These are phyloP conservation scores for Temnothorax unifasciatus DNA, from an alignment of 2,888 invertebrate species.

Conservation along the genomic window DNA sequence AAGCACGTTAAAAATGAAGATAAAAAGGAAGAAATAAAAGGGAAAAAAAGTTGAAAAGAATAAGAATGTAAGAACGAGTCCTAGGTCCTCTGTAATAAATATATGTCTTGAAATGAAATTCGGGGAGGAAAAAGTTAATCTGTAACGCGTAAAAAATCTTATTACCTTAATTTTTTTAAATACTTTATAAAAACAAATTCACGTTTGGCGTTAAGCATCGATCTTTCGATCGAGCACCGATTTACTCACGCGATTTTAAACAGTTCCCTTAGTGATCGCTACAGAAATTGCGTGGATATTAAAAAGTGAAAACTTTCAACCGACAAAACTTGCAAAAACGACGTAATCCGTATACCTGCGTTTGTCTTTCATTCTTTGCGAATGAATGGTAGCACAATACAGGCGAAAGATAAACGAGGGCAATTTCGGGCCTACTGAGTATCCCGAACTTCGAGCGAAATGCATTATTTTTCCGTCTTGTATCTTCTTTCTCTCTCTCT, in stretches of 20 bases:
- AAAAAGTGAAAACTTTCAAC: neutral
- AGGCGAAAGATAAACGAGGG: constrained; percentile 78
- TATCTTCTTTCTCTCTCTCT: constrained; percentile 44
- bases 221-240: neutral
- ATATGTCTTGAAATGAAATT: neutral
- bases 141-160: neutral
- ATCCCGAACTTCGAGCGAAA: constrained; percentile 75
- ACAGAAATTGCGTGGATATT: neutral
- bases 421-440: constrained; percentile 71
- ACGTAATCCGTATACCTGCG: constrained; percentile 1
- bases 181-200: neutral
- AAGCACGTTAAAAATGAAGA: neutral
- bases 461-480: constrained; percentile 16
- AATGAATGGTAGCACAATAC: constrained; percentile 51
- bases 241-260: neutral
- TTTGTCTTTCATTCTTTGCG: constrained; percentile 9
- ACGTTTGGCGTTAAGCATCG: neutral
- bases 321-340: neutral
- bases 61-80: neutral
- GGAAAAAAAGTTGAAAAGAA: neutral
- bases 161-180: neutral
- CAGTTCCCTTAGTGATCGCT: neutral
- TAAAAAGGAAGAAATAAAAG: neutral
- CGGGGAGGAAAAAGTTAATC: neutral
- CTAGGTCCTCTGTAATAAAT: neutral